Evolutionary conservation across 1,140 invertebrate species (phyloP).

Genomic region (Habropoda laboriosa): DNA sequence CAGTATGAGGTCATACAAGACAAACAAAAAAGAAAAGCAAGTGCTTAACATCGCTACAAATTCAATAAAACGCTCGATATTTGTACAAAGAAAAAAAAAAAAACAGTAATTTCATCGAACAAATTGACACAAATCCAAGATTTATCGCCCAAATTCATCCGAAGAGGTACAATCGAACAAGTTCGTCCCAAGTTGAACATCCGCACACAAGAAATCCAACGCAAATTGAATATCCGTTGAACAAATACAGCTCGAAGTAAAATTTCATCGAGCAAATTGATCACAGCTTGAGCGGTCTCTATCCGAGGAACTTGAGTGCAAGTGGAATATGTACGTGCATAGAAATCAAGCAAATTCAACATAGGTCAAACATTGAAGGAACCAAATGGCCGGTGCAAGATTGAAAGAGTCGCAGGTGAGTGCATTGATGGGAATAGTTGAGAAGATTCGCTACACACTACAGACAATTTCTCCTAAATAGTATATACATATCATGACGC

Average conservation of each 20-base stretch:
- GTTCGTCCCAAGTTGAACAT: neutral
- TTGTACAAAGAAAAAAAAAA: neutral
- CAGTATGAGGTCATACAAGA: neutral
- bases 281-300: neutral
- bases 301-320: neutral
- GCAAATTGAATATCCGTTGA: neutral
- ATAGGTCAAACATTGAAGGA: neutral
- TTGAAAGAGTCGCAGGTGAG: neutral
- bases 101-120: too few species aligned
- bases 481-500: constrained; percentile 43
- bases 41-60: neutral
- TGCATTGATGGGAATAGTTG: neutral
- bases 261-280: neutral
- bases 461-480: constrained; percentile 18
- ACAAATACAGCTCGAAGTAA: neutral
- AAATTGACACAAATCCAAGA: too few species aligned
- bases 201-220: neutral
- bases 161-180: too few species aligned
- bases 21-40: neutral
- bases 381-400: neutral
- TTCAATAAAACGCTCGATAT: neutral
- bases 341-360: neutral
- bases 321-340: too few species aligned
- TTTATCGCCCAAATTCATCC: too few species aligned
- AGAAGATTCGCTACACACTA: too few species aligned